Conservation (phyloP, 2,113 vertebrate species). For the Cnemophilus loriae region DNA sequence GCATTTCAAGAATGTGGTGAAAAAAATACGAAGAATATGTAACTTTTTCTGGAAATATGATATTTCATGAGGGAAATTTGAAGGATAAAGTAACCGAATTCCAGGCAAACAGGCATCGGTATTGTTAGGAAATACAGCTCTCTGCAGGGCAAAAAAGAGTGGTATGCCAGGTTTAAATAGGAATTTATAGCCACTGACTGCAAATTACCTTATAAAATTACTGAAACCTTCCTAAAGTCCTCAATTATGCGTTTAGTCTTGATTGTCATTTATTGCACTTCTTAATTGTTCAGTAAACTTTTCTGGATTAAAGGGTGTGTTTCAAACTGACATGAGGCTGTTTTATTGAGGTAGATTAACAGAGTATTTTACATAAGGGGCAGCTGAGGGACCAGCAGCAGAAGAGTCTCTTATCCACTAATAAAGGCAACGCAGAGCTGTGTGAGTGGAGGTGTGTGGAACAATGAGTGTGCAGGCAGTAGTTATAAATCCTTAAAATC, state of each 20-base stretch:
- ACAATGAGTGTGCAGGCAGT: neutral
- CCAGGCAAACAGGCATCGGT: conserved; percentile 16
- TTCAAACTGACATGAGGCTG: conserved; percentile 12
- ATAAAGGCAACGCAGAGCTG: neutral
- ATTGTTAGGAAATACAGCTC: conserved; percentile 46
- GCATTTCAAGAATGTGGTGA: neutral
- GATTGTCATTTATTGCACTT: conserved; percentile 42
- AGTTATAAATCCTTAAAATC: neutral
- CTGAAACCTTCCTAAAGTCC: conserved; percentile 29
- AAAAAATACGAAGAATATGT: neutral
- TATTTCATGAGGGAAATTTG: conserved; percentile 23
- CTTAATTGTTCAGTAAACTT: conserved; percentile 50
- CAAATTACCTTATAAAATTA: conserved; percentile 57
- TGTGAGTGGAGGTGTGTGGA: neutral
- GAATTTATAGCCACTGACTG: conserved; percentile 34
- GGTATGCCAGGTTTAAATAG: neutral
- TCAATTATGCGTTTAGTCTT: conserved; percentile 25
- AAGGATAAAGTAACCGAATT: conserved; percentile 4
- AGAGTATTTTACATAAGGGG: neutral
- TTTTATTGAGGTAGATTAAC: conserved; percentile 8
- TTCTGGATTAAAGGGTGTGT: conserved; percentile 12
- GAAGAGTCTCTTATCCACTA: neutral
- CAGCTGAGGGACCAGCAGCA: neutral
- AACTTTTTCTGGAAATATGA: conserved; percentile 22
- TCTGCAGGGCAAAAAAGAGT: conserved; percentile 33